Evolutionary conservation across 2,113 vertebrate species (phyloP), one percentile per base, ranked within the genome.

Genomic region (Rhea americana): DNA sequence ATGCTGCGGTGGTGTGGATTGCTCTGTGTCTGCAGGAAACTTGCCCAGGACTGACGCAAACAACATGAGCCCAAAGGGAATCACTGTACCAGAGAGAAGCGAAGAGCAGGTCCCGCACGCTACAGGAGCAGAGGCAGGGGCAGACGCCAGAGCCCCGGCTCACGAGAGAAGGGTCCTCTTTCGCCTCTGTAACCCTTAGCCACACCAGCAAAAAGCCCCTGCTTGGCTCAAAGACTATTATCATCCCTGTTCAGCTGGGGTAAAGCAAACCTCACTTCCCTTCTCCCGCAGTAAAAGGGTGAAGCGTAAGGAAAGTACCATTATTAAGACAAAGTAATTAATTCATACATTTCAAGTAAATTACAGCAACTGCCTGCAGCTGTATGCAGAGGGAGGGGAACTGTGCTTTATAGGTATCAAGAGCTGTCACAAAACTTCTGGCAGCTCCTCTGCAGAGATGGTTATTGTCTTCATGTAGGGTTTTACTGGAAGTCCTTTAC

Each of bases 251-350:
- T 13, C 91, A 72, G 85, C 50, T 74, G 83, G 65, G 70, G 47
- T 41, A 32, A 88, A 85, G 84, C 59, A 90, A 92, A 68, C 25
- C 41, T 53, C 6, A 30, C 5, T 81, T 35, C 61, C 70, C 75
- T 81, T 80, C 58, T 53, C 24, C 25, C 19, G 80, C 43, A 30
- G 22, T 4, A 77, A 48, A 81, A 76, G 66, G 37, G 37, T 12
- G 37, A 89, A 88, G 86, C 50, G 61, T 75, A 84, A 78, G 84
- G 37, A 45, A 90, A 86, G 24, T 78, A 67, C 48, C 73, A 61
- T 83, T 81, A 53, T 87, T 85, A 93, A 93, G 95, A 93, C 79
- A 62, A 93, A 67, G 75, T 15, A 65, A 83, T 79, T 41, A 70
- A 72, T 37, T 39, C 32, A 25, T 55, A 6, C 22, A 21, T 91